A percentile compares a stretch with the other conserved stretches of the same genome.
Evolutionary conservation across 2,888 invertebrate species (phyloP).

Genomic region (Drosophila sordidula): DNA sequence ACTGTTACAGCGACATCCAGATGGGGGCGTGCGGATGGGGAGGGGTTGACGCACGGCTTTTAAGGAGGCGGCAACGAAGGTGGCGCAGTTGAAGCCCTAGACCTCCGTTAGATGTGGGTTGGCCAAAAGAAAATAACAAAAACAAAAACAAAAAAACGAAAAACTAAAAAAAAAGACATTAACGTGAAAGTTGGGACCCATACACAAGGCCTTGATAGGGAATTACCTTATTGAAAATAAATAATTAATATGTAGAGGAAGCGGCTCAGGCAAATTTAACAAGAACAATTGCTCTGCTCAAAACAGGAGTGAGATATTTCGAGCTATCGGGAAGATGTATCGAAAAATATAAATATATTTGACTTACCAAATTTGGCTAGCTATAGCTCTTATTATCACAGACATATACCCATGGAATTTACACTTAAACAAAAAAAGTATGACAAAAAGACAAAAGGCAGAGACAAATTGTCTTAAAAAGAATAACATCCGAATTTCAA

Average conservation of each 20-base stretch:
- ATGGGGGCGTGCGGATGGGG: not conserved
- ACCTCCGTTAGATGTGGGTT: constrained; percentile 38
- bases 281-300: too few species aligned
- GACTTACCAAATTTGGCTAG: too few species aligned
- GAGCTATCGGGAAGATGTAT: too few species aligned
- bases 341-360: too few species aligned
- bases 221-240: not conserved
- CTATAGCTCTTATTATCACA: too few species aligned
- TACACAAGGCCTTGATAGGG: not conserved
- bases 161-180: not conserved
- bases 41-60: not conserved
- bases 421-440: too few species aligned
- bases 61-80: constrained; percentile 10
- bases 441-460: too few species aligned
- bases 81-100: constrained; percentile 37
- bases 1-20: constrained; percentile 12
- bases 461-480: too few species aligned
- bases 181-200: constrained; percentile 33
- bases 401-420: too few species aligned
- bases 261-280: too few species aligned
- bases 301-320: too few species aligned
- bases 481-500: too few species aligned
- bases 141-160: not conserved
- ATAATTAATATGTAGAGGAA: not conserved
- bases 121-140: not conserved